Percentiles rank a stretch among this genome's conserved stretches.
Conservation (phyloP, 2,113 vertebrate genomes). For the Laticauda colubrina region DNA sequence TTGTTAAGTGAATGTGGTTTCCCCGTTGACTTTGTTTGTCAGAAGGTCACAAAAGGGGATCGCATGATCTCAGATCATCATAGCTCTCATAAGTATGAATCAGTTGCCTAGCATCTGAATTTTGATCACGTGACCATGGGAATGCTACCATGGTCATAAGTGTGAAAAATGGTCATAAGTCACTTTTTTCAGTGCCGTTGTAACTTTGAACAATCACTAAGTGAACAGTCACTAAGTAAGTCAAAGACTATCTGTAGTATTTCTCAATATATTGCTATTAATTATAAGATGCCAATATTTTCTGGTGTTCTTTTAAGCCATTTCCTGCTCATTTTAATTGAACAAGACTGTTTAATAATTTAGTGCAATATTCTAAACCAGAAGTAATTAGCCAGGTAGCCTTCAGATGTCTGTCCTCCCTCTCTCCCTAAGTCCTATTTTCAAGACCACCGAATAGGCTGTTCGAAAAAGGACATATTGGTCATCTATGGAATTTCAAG, state of each 20-base stretch:
- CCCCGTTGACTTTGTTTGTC: too few species aligned
- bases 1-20: too few species aligned
- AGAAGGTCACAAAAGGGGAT: too few species aligned
- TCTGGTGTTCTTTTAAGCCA: fast-evolving
- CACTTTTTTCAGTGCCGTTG: too few species aligned
- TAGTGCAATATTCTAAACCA: neutral
- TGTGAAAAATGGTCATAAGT: too few species aligned
- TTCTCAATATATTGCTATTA: fast-evolving
- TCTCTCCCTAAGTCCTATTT: neutral
- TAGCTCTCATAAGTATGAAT: too few species aligned
- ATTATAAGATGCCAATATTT: fast-evolving
- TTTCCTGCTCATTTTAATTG: fast-evolving
- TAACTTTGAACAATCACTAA: too few species aligned
- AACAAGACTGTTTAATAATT: neutral
- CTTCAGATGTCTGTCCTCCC: neutral
- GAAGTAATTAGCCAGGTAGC: neutral
- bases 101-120: too few species aligned
- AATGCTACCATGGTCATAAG: too few species aligned
- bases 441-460: neutral
- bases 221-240: too few species aligned
- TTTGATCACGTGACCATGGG: too few species aligned
- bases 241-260: neutral
- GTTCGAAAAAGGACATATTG: neutral
- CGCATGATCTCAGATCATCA: too few species aligned
- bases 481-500: neutral